phyloP scores from a whole-genome alignment of 1,140 invertebrate species.

The Copidosoma floridanum region DNA sequence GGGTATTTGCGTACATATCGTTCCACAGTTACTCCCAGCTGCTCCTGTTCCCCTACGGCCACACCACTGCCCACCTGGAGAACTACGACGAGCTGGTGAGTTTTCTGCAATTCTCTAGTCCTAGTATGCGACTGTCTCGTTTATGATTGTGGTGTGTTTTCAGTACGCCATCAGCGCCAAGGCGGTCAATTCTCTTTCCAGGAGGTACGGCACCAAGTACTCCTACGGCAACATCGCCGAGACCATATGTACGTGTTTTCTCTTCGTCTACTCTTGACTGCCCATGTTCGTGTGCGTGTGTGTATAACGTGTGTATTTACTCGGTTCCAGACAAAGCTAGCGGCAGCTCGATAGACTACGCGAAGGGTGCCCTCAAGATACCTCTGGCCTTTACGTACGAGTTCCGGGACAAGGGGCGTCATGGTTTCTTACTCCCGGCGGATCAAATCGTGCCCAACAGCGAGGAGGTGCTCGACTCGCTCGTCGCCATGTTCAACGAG shows the following conservation, averaged over 20 bases:
- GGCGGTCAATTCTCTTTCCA: slow-evolving; percentile 57
- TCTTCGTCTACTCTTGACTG: too few relatives aligned
- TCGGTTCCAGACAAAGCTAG: not conserved
- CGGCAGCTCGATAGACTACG: not conserved
- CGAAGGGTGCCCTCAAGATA: not conserved
- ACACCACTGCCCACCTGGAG: too few relatives aligned
- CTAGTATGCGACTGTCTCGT: too few relatives aligned
- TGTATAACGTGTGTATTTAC: too few relatives aligned
- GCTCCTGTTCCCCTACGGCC: too few relatives aligned
- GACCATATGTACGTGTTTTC: too few relatives aligned
- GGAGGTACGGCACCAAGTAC: slow-evolving; percentile 65
- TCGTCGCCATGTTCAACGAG: not conserved
- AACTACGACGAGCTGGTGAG: too few relatives aligned
- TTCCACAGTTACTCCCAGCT: too few relatives aligned
- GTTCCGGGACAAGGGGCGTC: not conserved
- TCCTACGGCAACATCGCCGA: slow-evolving; percentile 58
- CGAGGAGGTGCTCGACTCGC: not conserved
- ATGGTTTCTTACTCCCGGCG: not conserved
- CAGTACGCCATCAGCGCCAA: slow-evolving; percentile 28
- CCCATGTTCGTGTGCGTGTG: too few relatives aligned
- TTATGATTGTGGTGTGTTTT: too few relatives aligned
- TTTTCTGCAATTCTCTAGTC: too few relatives aligned
- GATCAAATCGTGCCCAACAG: not conserved
- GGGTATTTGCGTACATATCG: too few relatives aligned
- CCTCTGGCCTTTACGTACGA: not conserved